Evolutionary conservation across 2,888 invertebrate genomes (phyloP).

Genomic region (Chrysina gloriosa): DNA sequence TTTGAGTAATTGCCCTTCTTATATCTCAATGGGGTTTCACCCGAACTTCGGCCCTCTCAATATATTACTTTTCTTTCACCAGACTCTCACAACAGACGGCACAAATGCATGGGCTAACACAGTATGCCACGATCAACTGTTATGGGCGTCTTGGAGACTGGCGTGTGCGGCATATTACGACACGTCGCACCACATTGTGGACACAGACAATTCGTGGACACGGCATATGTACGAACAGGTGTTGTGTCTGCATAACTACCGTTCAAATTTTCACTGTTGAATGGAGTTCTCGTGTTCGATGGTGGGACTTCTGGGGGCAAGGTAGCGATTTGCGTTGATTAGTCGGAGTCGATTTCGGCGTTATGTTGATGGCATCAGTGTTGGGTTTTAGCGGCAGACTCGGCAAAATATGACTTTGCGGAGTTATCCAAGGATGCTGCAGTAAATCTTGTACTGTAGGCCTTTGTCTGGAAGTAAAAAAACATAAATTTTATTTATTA

Average conservation of each 20-base stretch:
- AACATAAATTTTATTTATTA: too few species aligned
- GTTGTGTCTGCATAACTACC: conserved; percentile 56
- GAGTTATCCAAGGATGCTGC: conserved; percentile 86
- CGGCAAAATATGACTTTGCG: conserved; percentile 57
- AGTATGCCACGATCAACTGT: conserved; percentile 66
- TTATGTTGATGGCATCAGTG: conserved; percentile 43
- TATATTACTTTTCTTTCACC: conserved; percentile 33
- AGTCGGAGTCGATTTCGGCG: conserved; percentile 56
- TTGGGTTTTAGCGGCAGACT: conserved; percentile 51
- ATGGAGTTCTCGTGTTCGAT: conserved; percentile 50
- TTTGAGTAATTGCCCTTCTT: neutral
- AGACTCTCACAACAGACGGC: conserved; percentile 36
- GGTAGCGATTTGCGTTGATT: conserved; percentile 60
- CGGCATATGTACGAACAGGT: conserved; percentile 60
- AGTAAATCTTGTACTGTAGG: conserved; percentile 90
- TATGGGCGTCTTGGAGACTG: conserved; percentile 62
- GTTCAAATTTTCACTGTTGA: conserved; percentile 55
- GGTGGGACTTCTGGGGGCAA: conserved; percentile 46
- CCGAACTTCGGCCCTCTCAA: conserved; percentile 6
- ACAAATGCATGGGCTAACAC: conserved; percentile 60
- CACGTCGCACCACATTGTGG: conserved; percentile 65
- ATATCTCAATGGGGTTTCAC: neutral
- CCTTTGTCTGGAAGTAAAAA: conserved; percentile 74
- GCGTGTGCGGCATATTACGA: conserved; percentile 63
- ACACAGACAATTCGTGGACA: conserved; percentile 63